phyloP scores from a whole-genome alignment of 2,797 vertebrate species.

The Falco cherrug region DNA sequence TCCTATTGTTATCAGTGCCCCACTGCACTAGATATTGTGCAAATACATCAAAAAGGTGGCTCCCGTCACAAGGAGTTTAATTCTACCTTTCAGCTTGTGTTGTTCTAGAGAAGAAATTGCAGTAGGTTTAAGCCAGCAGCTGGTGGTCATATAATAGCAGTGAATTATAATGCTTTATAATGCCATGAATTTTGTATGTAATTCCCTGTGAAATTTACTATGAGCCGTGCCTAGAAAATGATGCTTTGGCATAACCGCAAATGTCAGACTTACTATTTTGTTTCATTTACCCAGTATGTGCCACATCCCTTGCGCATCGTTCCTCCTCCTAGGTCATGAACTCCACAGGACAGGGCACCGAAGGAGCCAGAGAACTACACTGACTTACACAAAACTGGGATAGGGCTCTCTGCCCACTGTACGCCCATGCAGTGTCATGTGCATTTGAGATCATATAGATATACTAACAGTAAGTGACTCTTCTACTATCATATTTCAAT shows the following conservation, averaged over 20 bases:
- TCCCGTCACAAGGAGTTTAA: neutral
- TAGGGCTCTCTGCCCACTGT: neutral
- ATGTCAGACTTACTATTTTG: neutral
- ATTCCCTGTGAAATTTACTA: neutral
- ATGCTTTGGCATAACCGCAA: neutral
- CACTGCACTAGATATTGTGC: neutral
- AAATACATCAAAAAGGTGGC: conserved; percentile 14
- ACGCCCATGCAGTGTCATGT: neutral
- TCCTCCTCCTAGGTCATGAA: neutral
- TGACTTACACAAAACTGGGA: neutral
- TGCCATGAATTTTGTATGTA: neutral
- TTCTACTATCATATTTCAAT: neutral
- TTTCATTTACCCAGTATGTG: neutral
- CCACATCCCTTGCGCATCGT: rapidly evolving
- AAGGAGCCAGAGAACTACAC: neutral
- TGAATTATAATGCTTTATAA: conserved; percentile 25
- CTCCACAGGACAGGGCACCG: neutral
- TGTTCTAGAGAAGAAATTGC: neutral
- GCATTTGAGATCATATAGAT: rapidly evolving
- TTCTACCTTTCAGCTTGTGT: conserved; percentile 32
- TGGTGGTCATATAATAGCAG: conserved; percentile 4
- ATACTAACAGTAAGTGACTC: neutral
- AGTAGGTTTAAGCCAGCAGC: neutral
- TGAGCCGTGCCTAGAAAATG: neutral
- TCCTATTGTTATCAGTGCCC: neutral